Evolutionary conservation across 2,888 invertebrate species (phyloP).

Genomic region (Erebia palarica): DNA sequence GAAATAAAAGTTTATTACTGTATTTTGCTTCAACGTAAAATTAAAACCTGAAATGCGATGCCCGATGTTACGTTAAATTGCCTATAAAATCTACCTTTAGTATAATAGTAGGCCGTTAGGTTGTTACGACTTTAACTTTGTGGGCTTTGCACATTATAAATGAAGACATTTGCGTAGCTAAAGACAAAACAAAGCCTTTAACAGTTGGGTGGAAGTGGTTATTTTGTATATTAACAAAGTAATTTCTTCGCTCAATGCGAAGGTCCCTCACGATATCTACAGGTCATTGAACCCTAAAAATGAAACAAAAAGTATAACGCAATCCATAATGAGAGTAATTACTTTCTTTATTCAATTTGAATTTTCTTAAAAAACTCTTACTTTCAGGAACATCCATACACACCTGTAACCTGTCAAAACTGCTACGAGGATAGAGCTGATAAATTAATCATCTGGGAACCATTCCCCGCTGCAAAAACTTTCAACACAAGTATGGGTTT

Average conservation of each 20-base stretch:
- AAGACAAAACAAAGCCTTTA: conserved; percentile 15
- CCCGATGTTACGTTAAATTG: conserved; percentile 40
- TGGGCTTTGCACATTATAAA: conserved; percentile 36
- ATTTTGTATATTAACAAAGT: background rate
- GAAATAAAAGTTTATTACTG: conserved; percentile 39
- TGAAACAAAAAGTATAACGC: background rate
- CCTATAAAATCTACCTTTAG: conserved; percentile 37
- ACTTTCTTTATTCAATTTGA: background rate
- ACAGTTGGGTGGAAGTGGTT: background rate
- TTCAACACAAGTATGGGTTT: conserved; percentile 60
- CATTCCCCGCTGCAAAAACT: conserved; percentile 66
- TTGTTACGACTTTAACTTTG: conserved; percentile 32
- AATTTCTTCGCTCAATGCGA: conserved; percentile 8
- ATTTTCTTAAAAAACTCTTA: conserved; percentile 27
- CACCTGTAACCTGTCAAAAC: conserved; percentile 90
- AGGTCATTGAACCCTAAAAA: background rate
- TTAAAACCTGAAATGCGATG: conserved; percentile 39
- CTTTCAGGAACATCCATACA: conserved; percentile 87
- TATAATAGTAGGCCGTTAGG: conserved; percentile 36
- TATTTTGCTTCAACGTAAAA: conserved; percentile 36
- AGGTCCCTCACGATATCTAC: background rate
- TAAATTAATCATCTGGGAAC: conserved; percentile 91
- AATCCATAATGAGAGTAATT: background rate
- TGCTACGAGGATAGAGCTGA: conserved; percentile 94
- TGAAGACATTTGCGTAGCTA: conserved; percentile 31